phyloP scores from a whole-genome alignment of 2,797 vertebrate genomes.

The Rhynchotus rufescens region DNA sequence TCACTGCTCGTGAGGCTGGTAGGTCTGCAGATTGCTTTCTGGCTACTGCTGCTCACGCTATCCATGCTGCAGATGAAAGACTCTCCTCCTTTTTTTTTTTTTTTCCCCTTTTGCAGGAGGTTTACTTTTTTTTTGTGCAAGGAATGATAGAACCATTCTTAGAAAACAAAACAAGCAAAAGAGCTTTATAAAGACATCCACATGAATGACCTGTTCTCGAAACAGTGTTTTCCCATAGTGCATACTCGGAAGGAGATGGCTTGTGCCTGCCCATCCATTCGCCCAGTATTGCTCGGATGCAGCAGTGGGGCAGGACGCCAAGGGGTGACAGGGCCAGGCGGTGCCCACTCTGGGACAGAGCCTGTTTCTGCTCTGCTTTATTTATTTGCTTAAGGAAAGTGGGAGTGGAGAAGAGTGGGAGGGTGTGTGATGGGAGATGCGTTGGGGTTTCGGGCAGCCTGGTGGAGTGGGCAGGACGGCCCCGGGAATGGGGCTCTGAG shows the following conservation, averaged over 20 bases:
- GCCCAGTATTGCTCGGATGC: neutral
- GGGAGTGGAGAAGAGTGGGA: neutral
- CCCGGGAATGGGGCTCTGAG: fast-evolving
- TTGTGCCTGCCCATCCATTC: neutral
- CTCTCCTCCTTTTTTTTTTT: neutral
- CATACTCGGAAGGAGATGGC: neutral
- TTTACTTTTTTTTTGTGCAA: neutral
- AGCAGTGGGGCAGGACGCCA: neutral
- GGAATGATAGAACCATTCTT: neutral
- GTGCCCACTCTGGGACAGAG: neutral
- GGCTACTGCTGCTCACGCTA: neutral
- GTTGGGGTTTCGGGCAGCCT: neutral
- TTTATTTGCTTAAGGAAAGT: neutral
- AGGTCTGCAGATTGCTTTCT: neutral
- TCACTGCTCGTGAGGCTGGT: neutral
- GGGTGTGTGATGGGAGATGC: neutral
- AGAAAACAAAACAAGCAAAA: neutral
- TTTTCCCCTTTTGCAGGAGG: neutral
- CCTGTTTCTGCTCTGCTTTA: neutral
- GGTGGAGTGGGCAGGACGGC: neutral
- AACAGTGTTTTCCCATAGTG: neutral
- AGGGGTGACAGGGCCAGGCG: fast-evolving
- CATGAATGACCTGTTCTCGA: neutral
- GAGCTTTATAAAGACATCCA: neutral
- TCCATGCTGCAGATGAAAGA: neutral